A percentile compares a stretch with the other conserved stretches of the same genome.
Evolutionary conservation across 2,797 vertebrate species (phyloP).

Genomic region (Furcifer pardalis): DNA sequence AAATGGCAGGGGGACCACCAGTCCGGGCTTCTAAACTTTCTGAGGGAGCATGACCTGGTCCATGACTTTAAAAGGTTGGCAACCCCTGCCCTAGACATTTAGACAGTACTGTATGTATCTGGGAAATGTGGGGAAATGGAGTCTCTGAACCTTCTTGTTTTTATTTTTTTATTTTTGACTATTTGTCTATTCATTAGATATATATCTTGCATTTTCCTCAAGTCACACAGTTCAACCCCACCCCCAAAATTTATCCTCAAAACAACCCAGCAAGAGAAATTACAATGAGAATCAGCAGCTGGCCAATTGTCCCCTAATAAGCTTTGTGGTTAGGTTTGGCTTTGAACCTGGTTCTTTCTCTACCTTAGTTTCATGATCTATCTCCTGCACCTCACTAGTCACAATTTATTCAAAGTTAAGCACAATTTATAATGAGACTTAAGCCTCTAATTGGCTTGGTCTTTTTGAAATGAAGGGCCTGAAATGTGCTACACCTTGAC

Average conservation of each 20-base stretch:
- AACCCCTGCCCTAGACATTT: no score
- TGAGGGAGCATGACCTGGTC: no score
- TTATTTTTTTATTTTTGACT: background rate
- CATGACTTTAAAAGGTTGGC: no score
- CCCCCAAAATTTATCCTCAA: background rate
- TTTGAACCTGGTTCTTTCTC: background rate
- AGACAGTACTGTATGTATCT: no score
- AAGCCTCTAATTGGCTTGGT: background rate
- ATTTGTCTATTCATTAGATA: background rate
- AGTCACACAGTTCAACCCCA: background rate
- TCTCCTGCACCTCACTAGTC: background rate
- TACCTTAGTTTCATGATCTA: background rate
- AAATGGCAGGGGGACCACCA: no score
- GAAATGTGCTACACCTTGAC: background rate
- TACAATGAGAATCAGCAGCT: background rate
- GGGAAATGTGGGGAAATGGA: background rate
- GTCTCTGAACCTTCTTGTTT: background rate
- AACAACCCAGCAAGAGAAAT: background rate
- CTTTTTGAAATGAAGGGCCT: background rate
- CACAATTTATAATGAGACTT: background rate
- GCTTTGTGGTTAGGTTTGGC: background rate
- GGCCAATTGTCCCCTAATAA: background rate
- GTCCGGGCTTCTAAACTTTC: no score
- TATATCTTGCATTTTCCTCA: background rate
- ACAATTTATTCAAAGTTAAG: background rate